Base-by-base conservation (phyloP, 2,888 invertebrate genomes). In the Selenia dentaria region DNA sequence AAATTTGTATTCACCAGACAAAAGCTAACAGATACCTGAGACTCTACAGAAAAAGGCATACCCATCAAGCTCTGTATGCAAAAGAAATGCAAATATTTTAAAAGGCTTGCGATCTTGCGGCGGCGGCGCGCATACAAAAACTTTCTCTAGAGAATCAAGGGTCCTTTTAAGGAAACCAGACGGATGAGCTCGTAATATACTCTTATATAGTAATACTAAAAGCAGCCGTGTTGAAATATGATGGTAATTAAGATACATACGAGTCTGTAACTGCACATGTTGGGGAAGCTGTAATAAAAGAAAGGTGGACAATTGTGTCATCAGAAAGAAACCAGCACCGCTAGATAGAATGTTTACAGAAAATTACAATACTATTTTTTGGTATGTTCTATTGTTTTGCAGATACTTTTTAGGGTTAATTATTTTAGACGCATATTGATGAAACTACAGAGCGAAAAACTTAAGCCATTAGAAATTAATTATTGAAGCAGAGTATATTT, bases 1-100 rank as follows among this genome's bases (percentile, higher is more conserved):
- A 57, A 62, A 58, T 59, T 59, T 54, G 58, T 57, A 62, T 64
- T 49, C 62, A 35, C 18, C 45, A 47, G 45, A 57, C 54, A 52
- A 49, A 47, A 31, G 47, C 48, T 54, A 60, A 54, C 57, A 55
- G 54, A 69, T 62, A 58, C 35, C 40, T 28, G 70, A 60, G 68
- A 64, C 72, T 68, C 63, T 60, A 54, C 59, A 48, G 70, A 76
- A 72, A 68, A 62, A 61, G 55, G 64, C 61, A 39, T 66, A 22
- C 22, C 18, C 8, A 70, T 64, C 66, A 16, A 60, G 55, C 64
- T 62, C 62, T 47, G 66, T 74, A 70, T 75, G 75, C 71, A 74
- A 74, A 75, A 77, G 78, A 78, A 83, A 87, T 83, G 81, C 82
- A 82, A 85, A 82, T 83, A 79, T 78, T 66, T 82, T 79, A 79